Conservation (phyloP, 2,797 vertebrate species). For the Notolepis coatsorum region DNA sequence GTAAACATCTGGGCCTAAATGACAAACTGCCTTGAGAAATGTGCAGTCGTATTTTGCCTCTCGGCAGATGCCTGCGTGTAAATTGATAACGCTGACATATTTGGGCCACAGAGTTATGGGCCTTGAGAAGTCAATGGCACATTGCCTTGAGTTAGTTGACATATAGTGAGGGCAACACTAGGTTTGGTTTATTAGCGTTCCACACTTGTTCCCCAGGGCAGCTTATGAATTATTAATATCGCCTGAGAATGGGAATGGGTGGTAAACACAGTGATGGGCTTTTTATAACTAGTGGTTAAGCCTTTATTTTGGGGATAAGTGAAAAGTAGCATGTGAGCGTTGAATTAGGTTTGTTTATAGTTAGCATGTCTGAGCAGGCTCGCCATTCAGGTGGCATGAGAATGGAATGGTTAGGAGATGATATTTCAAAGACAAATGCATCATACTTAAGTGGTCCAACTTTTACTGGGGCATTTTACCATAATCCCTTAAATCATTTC, state of each 20-base stretch:
- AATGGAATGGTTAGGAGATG: conserved; percentile 29
- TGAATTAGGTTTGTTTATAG: conserved; percentile 32
- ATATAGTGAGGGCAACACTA: conserved; percentile 45
- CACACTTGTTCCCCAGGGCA: conserved; percentile 40
- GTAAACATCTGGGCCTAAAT: conserved; percentile 43
- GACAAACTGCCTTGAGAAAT: conserved; percentile 37
- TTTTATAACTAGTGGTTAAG: conserved; percentile 39
- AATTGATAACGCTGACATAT: conserved; percentile 61
- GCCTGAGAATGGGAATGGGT: conserved; percentile 53
- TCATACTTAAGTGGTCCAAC: conserved; percentile 36
- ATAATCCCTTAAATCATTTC: conserved; percentile 50
- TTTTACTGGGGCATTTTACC: conserved; percentile 22
- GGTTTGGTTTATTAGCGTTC: conserved; percentile 44
- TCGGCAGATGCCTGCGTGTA: conserved; percentile 35
- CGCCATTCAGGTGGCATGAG: conserved; percentile 9
- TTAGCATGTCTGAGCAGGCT: conserved; percentile 49
- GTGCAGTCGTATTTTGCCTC: conserved; percentile 36
- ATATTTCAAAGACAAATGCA: conserved; percentile 57
- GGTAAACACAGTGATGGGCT: conserved; percentile 48
- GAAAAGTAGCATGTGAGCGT: conserved; percentile 48
- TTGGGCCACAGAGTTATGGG: conserved; percentile 55
- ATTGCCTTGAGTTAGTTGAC: conserved; percentile 48
- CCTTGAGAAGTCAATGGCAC: conserved; percentile 40
- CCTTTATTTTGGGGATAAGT: conserved; percentile 28
- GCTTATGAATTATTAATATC: conserved; percentile 69